Evolutionary conservation across 2,797 vertebrate species (phyloP).

Genomic region (Neosalanx taihuensis): DNA sequence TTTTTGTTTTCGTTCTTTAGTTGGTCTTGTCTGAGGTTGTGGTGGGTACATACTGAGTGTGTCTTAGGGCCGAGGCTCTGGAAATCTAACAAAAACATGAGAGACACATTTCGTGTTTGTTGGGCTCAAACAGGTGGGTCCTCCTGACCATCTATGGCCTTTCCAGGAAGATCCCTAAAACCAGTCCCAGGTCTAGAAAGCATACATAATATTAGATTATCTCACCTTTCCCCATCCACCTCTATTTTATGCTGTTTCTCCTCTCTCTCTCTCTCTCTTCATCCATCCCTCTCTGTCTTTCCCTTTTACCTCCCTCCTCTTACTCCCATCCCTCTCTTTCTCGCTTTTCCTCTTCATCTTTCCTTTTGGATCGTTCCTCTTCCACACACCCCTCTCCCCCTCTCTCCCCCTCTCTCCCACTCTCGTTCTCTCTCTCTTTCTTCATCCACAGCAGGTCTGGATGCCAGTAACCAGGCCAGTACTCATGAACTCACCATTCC

Average conservation of each 20-base stretch:
- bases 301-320: background rate
- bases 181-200: slow-evolving; percentile 11
- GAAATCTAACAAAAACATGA: background rate
- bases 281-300: slow-evolving; percentile 16
- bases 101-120: too few relatives aligned
- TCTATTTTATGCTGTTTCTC: slow-evolving; percentile 56
- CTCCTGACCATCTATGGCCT: background rate
- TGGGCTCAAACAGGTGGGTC: too few relatives aligned
- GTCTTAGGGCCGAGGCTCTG: background rate
- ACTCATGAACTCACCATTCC: slow-evolving; percentile 99
- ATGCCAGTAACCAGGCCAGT: slow-evolving; percentile 96
- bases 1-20: slow-evolving; percentile 32
- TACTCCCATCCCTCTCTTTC: slow-evolving; percentile 16
- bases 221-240: slow-evolving; percentile 36
- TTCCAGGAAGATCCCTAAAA: background rate
- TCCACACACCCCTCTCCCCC: background rate
- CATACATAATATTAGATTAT: background rate
- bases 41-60: slow-evolving; percentile 18
- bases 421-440: slow-evolving; percentile 14
- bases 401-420: slow-evolving; percentile 8
- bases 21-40: background rate
- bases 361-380: slow-evolving; percentile 30
- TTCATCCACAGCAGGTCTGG: slow-evolving; percentile 84
- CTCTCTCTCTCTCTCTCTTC: slow-evolving; percentile 29
- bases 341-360: slow-evolving; percentile 40